A percentile compares a stretch with the other conserved stretches of the same genome.
These are phyloP conservation scores for Pygoscelis antarcticus DNA, from an alignment of 2,113 vertebrate genomes.

Conservation along the genomic window DNA sequence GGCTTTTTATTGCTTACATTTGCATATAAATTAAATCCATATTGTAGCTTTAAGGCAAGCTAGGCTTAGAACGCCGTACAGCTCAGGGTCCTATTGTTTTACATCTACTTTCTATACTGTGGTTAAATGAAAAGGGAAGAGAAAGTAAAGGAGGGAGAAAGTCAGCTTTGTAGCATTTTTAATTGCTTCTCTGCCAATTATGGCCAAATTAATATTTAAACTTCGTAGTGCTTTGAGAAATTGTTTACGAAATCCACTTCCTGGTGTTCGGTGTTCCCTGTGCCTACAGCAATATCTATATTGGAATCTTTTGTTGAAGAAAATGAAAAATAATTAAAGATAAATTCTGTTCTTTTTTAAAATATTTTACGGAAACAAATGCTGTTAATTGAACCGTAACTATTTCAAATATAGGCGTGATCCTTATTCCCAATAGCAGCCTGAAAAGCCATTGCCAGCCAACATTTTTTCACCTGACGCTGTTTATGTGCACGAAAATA, in stretches of 20 bases:
- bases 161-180: slow-evolving; percentile 80
- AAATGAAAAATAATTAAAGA: slow-evolving; percentile 68
- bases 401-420: neutral
- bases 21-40: slow-evolving; percentile 99
- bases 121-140: slow-evolving; percentile 77
- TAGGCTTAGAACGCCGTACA: slow-evolving; percentile 84
- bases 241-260: slow-evolving; percentile 68
- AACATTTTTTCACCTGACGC: slow-evolving; percentile 1
- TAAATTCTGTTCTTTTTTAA: slow-evolving; percentile 31
- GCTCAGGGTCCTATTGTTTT: slow-evolving; percentile 92
- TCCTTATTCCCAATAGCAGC: neutral
- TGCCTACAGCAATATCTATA: slow-evolving; percentile 46
- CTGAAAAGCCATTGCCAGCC: neutral
- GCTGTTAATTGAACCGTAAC: neutral
- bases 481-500: neutral
- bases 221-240: slow-evolving; percentile 70
- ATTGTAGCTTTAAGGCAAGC: slow-evolving; percentile 95
- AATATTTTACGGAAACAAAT: neutral
- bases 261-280: slow-evolving; percentile 12
- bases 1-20: slow-evolving; percentile 96
- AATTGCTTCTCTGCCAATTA: slow-evolving; percentile 83
- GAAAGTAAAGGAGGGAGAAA: slow-evolving; percentile 76
- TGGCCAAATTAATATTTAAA: slow-evolving; percentile 84
- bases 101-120: slow-evolving; percentile 84
- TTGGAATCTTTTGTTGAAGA: slow-evolving; percentile 54